Evolutionary conservation across 2,888 invertebrate genomes (phyloP).

Genomic region (Pyrochroa serraticornis): DNA sequence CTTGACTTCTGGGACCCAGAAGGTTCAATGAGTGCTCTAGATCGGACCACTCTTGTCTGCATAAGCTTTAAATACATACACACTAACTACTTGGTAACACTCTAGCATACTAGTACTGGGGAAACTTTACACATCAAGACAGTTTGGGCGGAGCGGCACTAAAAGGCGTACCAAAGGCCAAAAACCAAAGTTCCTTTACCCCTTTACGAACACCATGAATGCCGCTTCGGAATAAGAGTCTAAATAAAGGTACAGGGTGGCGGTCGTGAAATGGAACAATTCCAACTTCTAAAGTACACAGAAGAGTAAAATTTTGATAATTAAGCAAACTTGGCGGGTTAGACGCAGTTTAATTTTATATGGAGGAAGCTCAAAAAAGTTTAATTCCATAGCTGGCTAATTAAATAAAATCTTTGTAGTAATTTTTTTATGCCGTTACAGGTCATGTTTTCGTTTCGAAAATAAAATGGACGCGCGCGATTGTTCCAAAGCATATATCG

Average conservation of each 20-base stretch:
- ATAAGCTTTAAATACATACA: conserved; percentile 53
- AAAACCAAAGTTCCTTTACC: not conserved
- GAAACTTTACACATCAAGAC: conserved; percentile 24
- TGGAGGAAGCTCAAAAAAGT: too few species aligned
- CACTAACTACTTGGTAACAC: conserved; percentile 44
- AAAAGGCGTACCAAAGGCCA: not conserved
- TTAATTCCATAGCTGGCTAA: too few species aligned
- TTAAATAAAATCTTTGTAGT: too few species aligned
- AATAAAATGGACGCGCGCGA: too few species aligned
- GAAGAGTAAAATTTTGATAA: too few species aligned
- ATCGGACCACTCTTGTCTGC: conserved; percentile 57
- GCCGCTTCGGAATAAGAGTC: not conserved
- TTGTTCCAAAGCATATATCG: too few species aligned
- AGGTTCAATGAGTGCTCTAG: conserved; percentile 58
- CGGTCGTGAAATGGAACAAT: not conserved
- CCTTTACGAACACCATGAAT: not conserved
- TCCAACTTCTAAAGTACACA: not conserved
- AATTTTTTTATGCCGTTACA: too few species aligned
- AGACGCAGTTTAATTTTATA: too few species aligned
- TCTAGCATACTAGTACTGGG: conserved; percentile 14
- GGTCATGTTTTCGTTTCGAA: too few species aligned
- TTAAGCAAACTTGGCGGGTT: too few species aligned
- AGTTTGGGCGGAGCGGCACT: conserved; percentile 17
- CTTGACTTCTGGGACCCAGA: conserved; percentile 57
- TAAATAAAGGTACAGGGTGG: not conserved